phyloP scores from a whole-genome alignment of 2,797 vertebrate species.

The Scomberomorus guttatus region DNA sequence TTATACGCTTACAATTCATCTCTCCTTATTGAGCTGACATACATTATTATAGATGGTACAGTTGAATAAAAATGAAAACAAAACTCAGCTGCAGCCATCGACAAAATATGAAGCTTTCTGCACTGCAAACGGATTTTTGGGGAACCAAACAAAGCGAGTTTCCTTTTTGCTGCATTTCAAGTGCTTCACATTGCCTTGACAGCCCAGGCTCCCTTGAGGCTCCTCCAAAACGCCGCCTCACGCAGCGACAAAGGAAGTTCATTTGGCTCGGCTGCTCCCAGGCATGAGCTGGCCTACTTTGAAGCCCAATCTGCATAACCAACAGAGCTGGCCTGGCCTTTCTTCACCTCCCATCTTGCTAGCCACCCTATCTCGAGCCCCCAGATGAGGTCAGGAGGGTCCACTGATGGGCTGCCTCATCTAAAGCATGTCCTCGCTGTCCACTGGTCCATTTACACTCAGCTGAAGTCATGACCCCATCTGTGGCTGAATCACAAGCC shows the following conservation, averaged over 20 bases:
- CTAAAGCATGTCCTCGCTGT: slow-evolving; percentile 26
- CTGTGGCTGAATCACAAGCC: slow-evolving; percentile 45
- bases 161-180: slow-evolving; percentile 34
- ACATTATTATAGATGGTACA: not conserved
- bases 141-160: slow-evolving; percentile 21
- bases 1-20: not conserved
- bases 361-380: slow-evolving; percentile 24
- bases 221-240: slow-evolving; percentile 67
- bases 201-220: slow-evolving; percentile 64
- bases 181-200: slow-evolving; percentile 57
- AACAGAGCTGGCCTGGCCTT: slow-evolving; percentile 65
- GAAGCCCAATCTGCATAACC: slow-evolving; percentile 64
- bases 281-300: slow-evolving; percentile 84
- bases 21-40: not conserved
- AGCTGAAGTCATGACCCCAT: slow-evolving; percentile 54
- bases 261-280: slow-evolving; percentile 74
- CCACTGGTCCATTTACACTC: slow-evolving; percentile 43
- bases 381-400: slow-evolving; percentile 26
- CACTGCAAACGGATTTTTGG: not conserved
- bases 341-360: slow-evolving; percentile 32
- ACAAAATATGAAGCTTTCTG: not conserved
- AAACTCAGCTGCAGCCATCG: not conserved
- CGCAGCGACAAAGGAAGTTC: slow-evolving; percentile 69
- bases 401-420: slow-evolving; percentile 22
- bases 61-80: not conserved